Conservation (phyloP, 2,888 invertebrate species). For the Andrena fulva region DNA sequence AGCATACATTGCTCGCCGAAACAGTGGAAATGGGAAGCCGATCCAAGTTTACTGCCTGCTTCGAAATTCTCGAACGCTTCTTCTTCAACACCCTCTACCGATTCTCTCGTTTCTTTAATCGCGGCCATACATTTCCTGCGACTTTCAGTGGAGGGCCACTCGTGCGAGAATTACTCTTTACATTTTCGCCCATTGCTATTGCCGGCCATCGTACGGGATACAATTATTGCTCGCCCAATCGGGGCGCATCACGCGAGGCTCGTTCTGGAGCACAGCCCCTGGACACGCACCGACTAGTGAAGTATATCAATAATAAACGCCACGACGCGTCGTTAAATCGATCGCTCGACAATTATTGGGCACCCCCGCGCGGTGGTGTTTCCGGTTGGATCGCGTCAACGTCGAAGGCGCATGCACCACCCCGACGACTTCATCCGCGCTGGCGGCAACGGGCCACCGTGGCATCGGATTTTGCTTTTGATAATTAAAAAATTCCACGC, state of each 20-base stretch:
- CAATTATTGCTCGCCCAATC: constrained; percentile 69
- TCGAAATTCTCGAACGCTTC: background rate
- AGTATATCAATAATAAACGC: constrained; percentile 66
- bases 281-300: constrained; percentile 70
- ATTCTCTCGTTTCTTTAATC: background rate
- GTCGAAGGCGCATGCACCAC: background rate
- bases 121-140: constrained; percentile 17
- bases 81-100: background rate
- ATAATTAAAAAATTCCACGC: constrained; percentile 83
- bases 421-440: constrained; percentile 61
- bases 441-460: constrained; percentile 51
- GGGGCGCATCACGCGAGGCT: constrained; percentile 74
- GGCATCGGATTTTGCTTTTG: constrained; percentile 76
- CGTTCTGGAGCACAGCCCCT: constrained; percentile 68
- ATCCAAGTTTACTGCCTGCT: too few relatives aligned
- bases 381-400: constrained; percentile 11
- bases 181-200: constrained; percentile 57
- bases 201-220: constrained; percentile 67
- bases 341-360: constrained; percentile 47
- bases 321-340: constrained; percentile 51
- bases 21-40: too few relatives aligned
- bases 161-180: constrained; percentile 47
- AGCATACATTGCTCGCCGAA: too few relatives aligned
- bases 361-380: background rate
- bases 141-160: background rate